phyloP scores from a whole-genome alignment of 2,797 vertebrate species.

The Pempheris klunzingeri region DNA sequence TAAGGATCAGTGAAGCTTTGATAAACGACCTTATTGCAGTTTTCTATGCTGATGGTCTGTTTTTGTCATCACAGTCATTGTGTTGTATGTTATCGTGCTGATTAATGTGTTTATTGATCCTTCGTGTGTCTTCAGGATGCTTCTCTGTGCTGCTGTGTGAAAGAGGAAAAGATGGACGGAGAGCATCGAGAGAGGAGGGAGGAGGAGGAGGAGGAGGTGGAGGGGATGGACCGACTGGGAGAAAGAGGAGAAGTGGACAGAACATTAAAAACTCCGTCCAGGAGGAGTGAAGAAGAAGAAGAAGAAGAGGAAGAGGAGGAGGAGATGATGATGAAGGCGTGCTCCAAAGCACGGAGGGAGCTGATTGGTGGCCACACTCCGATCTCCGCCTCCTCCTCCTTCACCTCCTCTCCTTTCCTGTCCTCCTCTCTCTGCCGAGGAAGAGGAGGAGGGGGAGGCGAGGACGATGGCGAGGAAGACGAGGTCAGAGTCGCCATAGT shows the following conservation, averaged over 20 bases:
- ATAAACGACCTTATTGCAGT: no score
- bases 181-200: slow-evolving; percentile 14
- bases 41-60: no score
- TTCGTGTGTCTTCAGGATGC: slow-evolving; percentile 34
- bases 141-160: slow-evolving; percentile 2
- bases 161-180: slow-evolving; percentile 23
- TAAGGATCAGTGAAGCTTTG: no score
- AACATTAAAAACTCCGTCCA: fast-evolving
- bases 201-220: background rate
- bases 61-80: no score
- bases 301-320: slow-evolving; percentile 34
- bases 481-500: slow-evolving; percentile 57
- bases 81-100: background rate
- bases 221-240: background rate
- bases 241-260: background rate
- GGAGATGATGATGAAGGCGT: background rate
- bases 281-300: background rate
- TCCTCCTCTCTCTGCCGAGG: slow-evolving; percentile 28
- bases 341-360: background rate
- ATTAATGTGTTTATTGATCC: background rate
- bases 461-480: slow-evolving; percentile 48
- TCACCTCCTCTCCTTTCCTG: slow-evolving; percentile 50
- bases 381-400: slow-evolving; percentile 52
- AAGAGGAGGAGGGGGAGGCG: background rate
- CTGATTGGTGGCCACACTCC: slow-evolving; percentile 38